A percentile compares a stretch with the other conserved stretches of the same genome.
Evolutionary conservation across 2,888 invertebrate genomes (phyloP).

Genomic region (Aricia artaxerxes): DNA sequence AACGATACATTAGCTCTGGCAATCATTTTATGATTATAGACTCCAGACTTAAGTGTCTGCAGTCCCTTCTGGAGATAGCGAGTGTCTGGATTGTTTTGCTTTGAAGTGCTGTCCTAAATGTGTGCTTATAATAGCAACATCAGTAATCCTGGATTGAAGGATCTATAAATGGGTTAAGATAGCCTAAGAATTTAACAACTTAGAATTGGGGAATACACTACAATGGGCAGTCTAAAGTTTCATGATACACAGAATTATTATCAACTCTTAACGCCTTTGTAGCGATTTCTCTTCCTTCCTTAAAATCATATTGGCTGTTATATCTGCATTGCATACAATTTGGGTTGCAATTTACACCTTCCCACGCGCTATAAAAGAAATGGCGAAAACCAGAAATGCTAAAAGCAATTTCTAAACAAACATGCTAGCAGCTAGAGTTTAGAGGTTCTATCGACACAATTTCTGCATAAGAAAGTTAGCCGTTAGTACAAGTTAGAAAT

Average conservation of each 20-base stretch:
- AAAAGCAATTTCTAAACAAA: slow-evolving; percentile 25
- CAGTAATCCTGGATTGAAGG: slow-evolving; percentile 1
- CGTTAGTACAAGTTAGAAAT: background rate
- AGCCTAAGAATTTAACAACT: background rate
- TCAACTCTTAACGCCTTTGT: too few relatives aligned
- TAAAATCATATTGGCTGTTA: background rate
- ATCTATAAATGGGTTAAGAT: background rate
- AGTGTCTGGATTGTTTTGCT: slow-evolving; percentile 57
- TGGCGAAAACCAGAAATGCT: background rate
- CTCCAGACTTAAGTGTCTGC: slow-evolving; percentile 42
- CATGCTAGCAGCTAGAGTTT: background rate
- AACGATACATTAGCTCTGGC: slow-evolving; percentile 19
- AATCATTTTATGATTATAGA: slow-evolving; percentile 33
- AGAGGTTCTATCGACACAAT: slow-evolving; percentile 12
- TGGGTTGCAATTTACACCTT: background rate
- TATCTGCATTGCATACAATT: background rate
- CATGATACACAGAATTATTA: background rate
- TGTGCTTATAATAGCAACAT: slow-evolving; percentile 35
- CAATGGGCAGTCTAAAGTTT: background rate
- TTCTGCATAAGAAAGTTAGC: background rate
- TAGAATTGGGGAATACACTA: background rate
- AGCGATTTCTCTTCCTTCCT: too few relatives aligned
- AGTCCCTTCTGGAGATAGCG: slow-evolving; percentile 43
- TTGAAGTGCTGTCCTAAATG: slow-evolving; percentile 60
- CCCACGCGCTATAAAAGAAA: background rate